These are phyloP conservation scores for Cistogaster globosa DNA, from an alignment of 2,888 invertebrate genomes.

Conservation along the genomic window DNA sequence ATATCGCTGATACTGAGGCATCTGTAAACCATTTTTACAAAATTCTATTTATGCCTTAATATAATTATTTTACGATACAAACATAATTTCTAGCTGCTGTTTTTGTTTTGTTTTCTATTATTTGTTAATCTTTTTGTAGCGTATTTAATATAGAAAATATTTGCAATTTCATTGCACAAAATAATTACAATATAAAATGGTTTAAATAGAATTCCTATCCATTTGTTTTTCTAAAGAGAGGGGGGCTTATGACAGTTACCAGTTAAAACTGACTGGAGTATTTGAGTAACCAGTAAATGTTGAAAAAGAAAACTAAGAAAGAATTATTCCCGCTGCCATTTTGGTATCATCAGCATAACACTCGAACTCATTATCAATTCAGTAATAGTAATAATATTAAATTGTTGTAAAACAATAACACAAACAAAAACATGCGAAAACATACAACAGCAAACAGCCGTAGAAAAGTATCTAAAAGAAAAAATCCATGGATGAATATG, in stretches of 20 bases:
- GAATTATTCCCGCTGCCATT: slow-evolving; percentile 54
- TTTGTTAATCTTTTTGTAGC: not conserved
- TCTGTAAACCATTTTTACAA: slow-evolving; percentile 32
- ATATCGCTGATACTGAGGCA: slow-evolving; percentile 34
- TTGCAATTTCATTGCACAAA: slow-evolving; percentile 72
- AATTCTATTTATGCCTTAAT: slow-evolving; percentile 52
- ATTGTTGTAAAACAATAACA: slow-evolving; percentile 56
- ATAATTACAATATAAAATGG: slow-evolving; percentile 70
- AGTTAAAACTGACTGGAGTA: slow-evolving; percentile 27
- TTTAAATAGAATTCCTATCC: slow-evolving; percentile 49
- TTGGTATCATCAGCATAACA: slow-evolving; percentile 52
- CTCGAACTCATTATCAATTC: slow-evolving; percentile 70
- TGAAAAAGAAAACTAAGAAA: slow-evolving; percentile 23
- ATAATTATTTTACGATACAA: slow-evolving; percentile 61
- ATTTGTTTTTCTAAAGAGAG: slow-evolving; percentile 16
- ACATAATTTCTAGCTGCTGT: slow-evolving; percentile 45
- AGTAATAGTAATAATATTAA: slow-evolving; percentile 66
- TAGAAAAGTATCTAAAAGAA: slow-evolving; percentile 38
- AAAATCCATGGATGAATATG: slow-evolving; percentile 46
- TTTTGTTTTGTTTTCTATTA: slow-evolving; percentile 11
- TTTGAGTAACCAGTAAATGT: not conserved
- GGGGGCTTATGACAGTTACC: slow-evolving; percentile 15
- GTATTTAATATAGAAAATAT: slow-evolving; percentile 72
- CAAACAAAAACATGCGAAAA: not conserved
- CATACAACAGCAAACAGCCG: slow-evolving; percentile 4